phyloP scores from a whole-genome alignment of 35 echinoderm and acorn worm genomes.

The Strongylocentrotus purpuratus region DNA sequence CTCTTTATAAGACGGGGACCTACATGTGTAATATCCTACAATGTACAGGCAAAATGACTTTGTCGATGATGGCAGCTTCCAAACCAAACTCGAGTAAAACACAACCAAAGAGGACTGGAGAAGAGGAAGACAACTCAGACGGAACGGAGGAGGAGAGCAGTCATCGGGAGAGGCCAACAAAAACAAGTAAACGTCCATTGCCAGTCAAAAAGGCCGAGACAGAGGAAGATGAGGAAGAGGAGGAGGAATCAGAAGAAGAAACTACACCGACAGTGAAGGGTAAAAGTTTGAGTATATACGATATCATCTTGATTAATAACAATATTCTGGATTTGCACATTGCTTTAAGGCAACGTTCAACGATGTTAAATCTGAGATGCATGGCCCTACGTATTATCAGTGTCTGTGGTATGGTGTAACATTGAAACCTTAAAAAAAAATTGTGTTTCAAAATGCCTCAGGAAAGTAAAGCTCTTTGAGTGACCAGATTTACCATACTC shows the following conservation, averaged over 20 bases:
- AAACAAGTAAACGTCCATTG: not conserved
- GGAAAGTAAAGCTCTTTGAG: too few relatives aligned
- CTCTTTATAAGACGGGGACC: too few relatives aligned
- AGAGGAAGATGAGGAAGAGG: conserved; percentile 51
- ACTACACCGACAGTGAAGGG: not conserved
- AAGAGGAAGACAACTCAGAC: not conserved
- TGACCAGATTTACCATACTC: too few relatives aligned
- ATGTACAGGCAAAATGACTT: not conserved
- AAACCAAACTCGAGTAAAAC: conserved; percentile 17
- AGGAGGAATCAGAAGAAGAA: conserved; percentile 32
- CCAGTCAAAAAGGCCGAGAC: conserved; percentile 46
- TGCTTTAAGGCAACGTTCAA: too few relatives aligned
- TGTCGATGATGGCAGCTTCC: not conserved
- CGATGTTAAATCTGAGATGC: too few relatives aligned
- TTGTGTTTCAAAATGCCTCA: too few relatives aligned
- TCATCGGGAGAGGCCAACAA: conserved; percentile 28
- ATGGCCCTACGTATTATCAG: too few relatives aligned
- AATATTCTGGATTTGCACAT: too few relatives aligned
- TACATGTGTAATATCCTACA: not conserved
- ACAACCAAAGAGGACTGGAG: not conserved
- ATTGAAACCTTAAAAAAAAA: too few relatives aligned
- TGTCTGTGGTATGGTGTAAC: too few relatives aligned
- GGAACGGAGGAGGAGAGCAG: conserved; percentile 49
- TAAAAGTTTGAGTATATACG: too few relatives aligned
- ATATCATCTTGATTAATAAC: not conserved